phyloP scores from a whole-genome alignment of 2,888 invertebrate genomes.

The Bedellia somnulentella region DNA sequence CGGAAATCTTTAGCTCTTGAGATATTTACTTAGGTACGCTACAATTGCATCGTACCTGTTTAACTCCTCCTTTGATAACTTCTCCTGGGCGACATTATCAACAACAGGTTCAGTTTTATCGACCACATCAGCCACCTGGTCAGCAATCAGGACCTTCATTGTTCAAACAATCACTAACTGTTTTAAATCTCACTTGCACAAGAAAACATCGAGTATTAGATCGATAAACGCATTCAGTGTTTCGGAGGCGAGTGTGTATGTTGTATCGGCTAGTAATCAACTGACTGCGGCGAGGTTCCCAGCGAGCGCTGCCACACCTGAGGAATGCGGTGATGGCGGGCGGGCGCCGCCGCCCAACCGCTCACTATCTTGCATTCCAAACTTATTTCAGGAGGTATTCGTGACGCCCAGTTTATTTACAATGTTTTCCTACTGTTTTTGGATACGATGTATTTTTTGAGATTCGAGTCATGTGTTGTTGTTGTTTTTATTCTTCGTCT shows the following conservation, averaged over 20 bases:
- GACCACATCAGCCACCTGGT: slow-evolving; percentile 36
- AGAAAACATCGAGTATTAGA: no score
- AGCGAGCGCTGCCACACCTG: no score
- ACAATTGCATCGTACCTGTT: slow-evolving; percentile 27
- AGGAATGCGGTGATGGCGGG: slow-evolving; percentile 8
- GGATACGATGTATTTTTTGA: slow-evolving; percentile 16
- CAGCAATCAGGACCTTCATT: slow-evolving; percentile 46
- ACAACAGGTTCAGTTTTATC: slow-evolving; percentile 37
- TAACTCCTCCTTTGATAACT: slow-evolving; percentile 39
- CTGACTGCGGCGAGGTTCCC: no score
- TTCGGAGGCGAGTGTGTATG: no score
- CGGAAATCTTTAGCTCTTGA: no score
- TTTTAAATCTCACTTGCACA: not conserved
- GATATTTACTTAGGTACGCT: no score
- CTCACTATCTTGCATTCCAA: slow-evolving; percentile 55
- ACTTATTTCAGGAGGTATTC: slow-evolving; percentile 30
- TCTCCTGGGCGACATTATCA: slow-evolving; percentile 23
- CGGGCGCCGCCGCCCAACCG: slow-evolving; percentile 11
- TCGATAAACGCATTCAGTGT: no score
- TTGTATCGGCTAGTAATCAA: no score
- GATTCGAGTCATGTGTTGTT: no score
- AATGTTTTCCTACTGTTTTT: slow-evolving; percentile 19
- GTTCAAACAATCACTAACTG: slow-evolving; percentile 9
- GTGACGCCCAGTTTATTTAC: slow-evolving; percentile 50
- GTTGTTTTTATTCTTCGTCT: no score